Evolutionary conservation across 2,113 vertebrate species (phyloP).

Genomic region (Scolopax mira): DNA sequence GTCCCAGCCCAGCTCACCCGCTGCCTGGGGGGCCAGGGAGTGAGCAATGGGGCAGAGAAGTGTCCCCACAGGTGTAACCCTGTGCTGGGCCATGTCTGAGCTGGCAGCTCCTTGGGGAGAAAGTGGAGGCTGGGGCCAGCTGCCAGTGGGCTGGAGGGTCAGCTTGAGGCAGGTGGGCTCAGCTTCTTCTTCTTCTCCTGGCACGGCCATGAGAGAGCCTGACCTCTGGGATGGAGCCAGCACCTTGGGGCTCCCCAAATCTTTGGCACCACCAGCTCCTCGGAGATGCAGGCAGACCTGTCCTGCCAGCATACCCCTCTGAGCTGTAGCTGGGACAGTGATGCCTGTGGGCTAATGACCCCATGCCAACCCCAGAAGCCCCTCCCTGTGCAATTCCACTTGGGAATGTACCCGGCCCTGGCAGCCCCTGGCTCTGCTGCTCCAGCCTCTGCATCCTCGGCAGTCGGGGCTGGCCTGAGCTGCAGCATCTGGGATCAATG

Average conservation of each 20-base stretch:
- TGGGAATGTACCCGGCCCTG: not conserved
- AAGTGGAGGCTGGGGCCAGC: not conserved
- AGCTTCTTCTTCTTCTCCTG: not conserved
- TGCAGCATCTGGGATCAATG: not conserved
- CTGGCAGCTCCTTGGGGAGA: not conserved
- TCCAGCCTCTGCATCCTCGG: not conserved
- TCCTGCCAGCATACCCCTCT: not conserved
- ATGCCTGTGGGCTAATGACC: not conserved
- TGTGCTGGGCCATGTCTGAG: not conserved
- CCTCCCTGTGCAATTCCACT: not conserved
- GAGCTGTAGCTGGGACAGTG: not conserved
- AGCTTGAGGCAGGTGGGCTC: not conserved
- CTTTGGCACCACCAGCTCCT: not conserved
- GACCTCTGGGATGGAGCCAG: not conserved
- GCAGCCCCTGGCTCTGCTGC: not conserved
- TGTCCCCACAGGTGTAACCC: not conserved
- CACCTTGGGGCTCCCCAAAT: not conserved
- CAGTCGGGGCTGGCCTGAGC: not conserved
- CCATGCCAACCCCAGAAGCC: not conserved
- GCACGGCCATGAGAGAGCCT: not conserved
- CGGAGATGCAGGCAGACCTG: not conserved
- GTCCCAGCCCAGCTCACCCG: not conserved
- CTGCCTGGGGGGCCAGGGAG: fast-evolving
- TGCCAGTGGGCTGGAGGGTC: not conserved
- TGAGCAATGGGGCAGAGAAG: not conserved